phyloP scores from a whole-genome alignment of 35 echinoderm and acorn worm genomes.

The Apostichopus parvimensis region DNA sequence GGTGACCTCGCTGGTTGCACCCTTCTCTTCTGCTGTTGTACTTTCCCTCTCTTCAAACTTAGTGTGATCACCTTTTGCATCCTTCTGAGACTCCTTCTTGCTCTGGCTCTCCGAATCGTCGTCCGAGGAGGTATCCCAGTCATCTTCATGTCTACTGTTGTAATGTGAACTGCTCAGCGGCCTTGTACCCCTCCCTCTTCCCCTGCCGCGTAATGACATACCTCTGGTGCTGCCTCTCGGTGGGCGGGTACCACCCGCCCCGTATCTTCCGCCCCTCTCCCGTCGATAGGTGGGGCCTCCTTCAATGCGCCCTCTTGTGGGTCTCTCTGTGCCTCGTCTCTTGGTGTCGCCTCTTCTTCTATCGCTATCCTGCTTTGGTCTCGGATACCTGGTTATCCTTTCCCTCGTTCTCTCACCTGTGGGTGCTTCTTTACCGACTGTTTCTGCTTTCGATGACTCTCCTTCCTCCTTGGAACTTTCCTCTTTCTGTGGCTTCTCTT shows the following conservation, averaged over 20 bases:
- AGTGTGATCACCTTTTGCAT: not conserved
- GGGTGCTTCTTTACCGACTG: not conserved
- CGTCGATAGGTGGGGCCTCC: conserved; percentile 35
- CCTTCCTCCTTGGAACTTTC: not conserved
- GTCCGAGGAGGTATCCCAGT: conserved; percentile 63
- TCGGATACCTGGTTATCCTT: conserved; percentile 18
- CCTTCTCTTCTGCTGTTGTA: conserved; percentile 20
- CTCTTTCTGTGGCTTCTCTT: not conserved
- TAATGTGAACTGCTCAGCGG: not conserved
- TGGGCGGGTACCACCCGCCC: conserved; percentile 9
- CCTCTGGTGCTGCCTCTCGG: conserved; percentile 16
- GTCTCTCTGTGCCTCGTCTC: conserved; percentile 19
- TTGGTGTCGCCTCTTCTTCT: conserved; percentile 57
- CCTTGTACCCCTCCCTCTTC: conserved; percentile 67
- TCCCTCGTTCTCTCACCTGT: not conserved
- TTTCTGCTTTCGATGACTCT: not conserved
- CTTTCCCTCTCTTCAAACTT: conserved; percentile 34
- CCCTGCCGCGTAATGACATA: conserved; percentile 49
- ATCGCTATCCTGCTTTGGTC: not conserved
- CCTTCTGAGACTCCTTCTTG: not conserved
- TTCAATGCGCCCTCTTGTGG: conserved; percentile 39
- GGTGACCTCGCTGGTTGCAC: not conserved
- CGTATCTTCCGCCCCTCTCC: conserved; percentile 42
- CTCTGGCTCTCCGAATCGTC: conserved; percentile 47
- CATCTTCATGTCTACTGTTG: conserved; percentile 56